These are phyloP conservation scores for Drosophila mayri DNA, from an alignment of 1,140 invertebrate species.

Conservation along the genomic window DNA sequence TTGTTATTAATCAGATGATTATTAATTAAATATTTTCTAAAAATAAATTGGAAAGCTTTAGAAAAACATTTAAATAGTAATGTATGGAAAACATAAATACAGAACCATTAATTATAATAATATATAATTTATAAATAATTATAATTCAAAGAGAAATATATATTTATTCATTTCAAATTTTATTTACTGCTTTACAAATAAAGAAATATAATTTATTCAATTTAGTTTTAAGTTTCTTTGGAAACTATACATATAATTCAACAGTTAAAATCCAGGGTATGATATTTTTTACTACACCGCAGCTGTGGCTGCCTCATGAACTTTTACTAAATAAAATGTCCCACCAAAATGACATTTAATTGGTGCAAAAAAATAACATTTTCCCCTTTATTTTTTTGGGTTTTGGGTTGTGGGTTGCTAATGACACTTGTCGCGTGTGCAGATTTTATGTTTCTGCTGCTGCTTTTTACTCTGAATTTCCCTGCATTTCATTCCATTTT, in stretches of 20 bases:
- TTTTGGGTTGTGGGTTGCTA: slow-evolving; percentile 8
- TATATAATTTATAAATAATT: no score
- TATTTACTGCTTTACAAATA: background rate
- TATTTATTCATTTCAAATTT: no score
- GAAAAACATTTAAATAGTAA: no score
- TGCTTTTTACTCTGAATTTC: slow-evolving; percentile 48
- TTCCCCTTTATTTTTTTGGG: slow-evolving; percentile 15
- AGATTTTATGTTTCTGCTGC: slow-evolving; percentile 55
- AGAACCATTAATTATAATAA: no score
- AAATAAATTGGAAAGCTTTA: no score
- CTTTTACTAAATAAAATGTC: slow-evolving; percentile 76
- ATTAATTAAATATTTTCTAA: no score
- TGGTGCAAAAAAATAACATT: slow-evolving; percentile 40
- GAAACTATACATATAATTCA: background rate
- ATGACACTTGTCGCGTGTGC: slow-evolving; percentile 78
- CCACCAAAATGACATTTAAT: slow-evolving; percentile 77
- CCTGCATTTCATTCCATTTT: slow-evolving; percentile 55
- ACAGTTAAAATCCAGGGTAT: no score
- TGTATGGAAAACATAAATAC: no score
- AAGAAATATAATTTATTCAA: background rate
- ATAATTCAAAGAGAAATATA: no score
- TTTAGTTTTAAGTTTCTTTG: background rate
- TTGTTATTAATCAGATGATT: no score
- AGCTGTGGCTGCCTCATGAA: slow-evolving; percentile 50
- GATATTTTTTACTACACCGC: background rate